phyloP scores from a whole-genome alignment of 2,888 invertebrate species.

The Choristoneura rosaceana region DNA sequence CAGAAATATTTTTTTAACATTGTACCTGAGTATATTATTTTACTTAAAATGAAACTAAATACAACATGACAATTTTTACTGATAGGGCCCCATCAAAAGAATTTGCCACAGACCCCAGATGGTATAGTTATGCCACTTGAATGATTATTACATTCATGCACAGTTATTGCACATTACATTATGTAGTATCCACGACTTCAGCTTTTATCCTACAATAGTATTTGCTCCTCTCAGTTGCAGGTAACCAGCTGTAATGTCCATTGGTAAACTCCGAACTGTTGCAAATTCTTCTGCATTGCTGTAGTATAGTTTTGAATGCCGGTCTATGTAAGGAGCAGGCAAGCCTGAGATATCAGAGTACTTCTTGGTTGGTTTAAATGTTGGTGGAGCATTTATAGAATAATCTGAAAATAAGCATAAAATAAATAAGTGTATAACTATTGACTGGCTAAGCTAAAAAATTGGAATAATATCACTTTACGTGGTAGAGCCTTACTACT shows the following conservation, averaged over 20 bases:
- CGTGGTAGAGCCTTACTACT: too few species aligned
- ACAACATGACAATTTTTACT: too few species aligned
- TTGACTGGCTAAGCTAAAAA: too few species aligned
- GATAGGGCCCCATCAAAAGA: too few species aligned
- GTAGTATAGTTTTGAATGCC: constrained; percentile 94
- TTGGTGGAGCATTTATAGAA: constrained; percentile 95
- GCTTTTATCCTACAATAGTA: constrained; percentile 88
- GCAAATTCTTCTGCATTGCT: constrained; percentile 95
- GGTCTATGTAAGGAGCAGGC: constrained; percentile 95
- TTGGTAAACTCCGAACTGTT: constrained; percentile 93
- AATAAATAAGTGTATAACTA: not conserved
- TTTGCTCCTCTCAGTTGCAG: constrained; percentile 93
- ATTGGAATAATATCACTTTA: too few species aligned
- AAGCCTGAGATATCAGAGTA: constrained; percentile 97
- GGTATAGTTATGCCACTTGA: too few species aligned
- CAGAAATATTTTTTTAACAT: too few species aligned
- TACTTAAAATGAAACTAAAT: too few species aligned
- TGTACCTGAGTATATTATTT: too few species aligned
- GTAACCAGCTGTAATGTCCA: constrained; percentile 96
- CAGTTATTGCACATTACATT: not conserved
- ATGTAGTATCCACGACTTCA: not conserved
- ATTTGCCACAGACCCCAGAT: too few species aligned
- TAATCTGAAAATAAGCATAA: constrained; percentile 86
- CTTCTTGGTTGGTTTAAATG: constrained; percentile 95
- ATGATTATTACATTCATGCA: not conserved